Conservation (phyloP, 2,797 vertebrate genomes). For the Anguilla pacifica region DNA sequence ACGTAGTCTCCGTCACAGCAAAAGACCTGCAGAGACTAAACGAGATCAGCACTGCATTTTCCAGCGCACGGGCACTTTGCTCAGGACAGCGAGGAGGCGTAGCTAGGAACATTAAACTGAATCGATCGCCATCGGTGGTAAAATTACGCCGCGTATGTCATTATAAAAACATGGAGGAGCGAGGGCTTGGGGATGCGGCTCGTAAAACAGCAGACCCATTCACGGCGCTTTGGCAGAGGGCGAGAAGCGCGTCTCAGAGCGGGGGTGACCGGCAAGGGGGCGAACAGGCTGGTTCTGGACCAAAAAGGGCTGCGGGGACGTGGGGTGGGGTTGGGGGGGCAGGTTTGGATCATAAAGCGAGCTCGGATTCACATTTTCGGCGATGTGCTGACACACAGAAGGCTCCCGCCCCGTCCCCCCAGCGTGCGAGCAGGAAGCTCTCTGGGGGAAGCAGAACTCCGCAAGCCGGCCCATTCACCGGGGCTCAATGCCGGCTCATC, state of each 20-base stretch:
- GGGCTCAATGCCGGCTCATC: constrained; percentile 8
- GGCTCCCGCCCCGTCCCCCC: not conserved
- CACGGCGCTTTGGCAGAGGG: not conserved
- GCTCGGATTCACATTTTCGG: not conserved
- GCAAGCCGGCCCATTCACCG: not conserved
- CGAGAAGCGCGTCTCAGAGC: not conserved
- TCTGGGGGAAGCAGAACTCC: not conserved
- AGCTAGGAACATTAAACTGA: not conserved
- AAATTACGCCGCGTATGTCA: not conserved
- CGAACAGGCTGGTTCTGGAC: not conserved
- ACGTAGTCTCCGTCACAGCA: not conserved
- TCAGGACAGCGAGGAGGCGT: not conserved
- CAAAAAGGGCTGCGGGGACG: not conserved
- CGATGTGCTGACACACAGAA: not conserved
- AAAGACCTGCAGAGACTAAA: constrained; percentile 9
- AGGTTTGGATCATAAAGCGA: not conserved
- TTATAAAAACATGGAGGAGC: not conserved
- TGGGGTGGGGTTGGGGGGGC: not conserved
- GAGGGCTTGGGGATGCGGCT: not conserved
- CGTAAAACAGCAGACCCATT: constrained; percentile 11
- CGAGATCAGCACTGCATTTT: not conserved
- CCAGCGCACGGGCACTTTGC: not conserved
- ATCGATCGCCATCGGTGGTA: constrained; percentile 14
- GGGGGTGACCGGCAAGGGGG: constrained; percentile 3
- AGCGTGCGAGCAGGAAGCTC: not conserved